phyloP scores from a whole-genome alignment of 2,797 vertebrate genomes.

The Tapirus indicus region DNA sequence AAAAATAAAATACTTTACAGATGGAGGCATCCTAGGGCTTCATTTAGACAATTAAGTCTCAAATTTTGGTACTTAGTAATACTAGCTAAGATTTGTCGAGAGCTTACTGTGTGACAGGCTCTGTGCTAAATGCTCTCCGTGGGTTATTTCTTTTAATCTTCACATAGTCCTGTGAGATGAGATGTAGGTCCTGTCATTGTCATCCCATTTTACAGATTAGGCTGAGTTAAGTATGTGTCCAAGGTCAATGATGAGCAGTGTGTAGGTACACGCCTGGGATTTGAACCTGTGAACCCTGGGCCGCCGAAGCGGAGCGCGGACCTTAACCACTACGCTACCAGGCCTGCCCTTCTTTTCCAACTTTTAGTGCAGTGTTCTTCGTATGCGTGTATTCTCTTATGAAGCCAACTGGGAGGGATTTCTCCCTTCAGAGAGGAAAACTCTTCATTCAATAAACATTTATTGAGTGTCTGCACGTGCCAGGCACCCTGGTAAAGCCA shows the following conservation, averaged over 20 bases:
- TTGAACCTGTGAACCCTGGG: too few relatives aligned
- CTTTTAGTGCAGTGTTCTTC: neutral
- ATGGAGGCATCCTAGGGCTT: slow-evolving; percentile 63
- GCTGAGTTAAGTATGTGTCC: neutral
- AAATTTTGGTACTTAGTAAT: neutral
- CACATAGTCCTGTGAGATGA: fast-evolving
- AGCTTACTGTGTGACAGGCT: neutral
- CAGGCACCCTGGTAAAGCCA: neutral
- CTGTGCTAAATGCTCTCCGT: neutral
- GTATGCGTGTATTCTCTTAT: fast-evolving
- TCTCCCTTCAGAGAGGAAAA: neutral
- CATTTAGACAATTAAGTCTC: slow-evolving; percentile 66
- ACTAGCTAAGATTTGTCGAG: neutral
- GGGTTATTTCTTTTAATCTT: neutral
- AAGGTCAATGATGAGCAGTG: too few relatives aligned
- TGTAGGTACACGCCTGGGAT: too few relatives aligned
- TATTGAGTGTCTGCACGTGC: neutral
- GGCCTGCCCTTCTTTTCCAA: neutral
- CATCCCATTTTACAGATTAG: neutral
- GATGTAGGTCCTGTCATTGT: neutral
- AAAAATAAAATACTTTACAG: slow-evolving; percentile 82
- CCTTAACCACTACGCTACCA: too few relatives aligned
- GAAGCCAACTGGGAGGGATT: neutral
- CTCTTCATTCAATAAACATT: neutral
- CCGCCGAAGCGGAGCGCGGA: too few relatives aligned